These are phyloP conservation scores for Thalassoma bifasciatum DNA, from an alignment of 2,113 vertebrate genomes.

Conservation along the genomic window DNA sequence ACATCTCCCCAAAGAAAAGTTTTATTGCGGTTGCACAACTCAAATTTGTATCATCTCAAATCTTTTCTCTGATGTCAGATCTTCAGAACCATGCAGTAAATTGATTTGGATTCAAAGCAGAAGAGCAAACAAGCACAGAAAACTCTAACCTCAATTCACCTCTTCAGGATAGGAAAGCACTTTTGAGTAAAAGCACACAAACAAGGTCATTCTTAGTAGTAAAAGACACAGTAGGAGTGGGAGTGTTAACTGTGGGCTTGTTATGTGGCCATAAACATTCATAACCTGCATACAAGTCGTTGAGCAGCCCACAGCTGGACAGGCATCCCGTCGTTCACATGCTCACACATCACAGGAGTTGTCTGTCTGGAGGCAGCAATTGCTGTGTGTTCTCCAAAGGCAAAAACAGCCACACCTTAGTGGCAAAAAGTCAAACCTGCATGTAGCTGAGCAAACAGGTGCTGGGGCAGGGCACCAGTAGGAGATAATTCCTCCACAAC, in stretches of 20 bases:
- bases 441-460: conserved; percentile 44
- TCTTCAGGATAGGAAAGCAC: background rate
- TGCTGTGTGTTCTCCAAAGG: conserved; percentile 43
- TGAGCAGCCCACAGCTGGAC: background rate
- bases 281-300: conserved; percentile 33
- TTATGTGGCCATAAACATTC: conserved; percentile 27
- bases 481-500: background rate
- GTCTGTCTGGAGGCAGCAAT: conserved; percentile 26
- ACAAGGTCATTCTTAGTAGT: background rate
- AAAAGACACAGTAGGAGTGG: background rate
- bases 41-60: background rate
- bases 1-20: background rate
- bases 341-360: conserved; percentile 22
- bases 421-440: conserved; percentile 32
- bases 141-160: background rate
- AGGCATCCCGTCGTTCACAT: conserved; percentile 32
- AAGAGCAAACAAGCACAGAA: background rate
- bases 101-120: conserved; percentile 13
- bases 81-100: background rate
- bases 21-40: conserved; percentile 4
- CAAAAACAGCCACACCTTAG: conserved; percentile 50
- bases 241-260: conserved; percentile 24
- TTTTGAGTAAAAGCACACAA: conserved; percentile 11
- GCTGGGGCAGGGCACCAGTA: background rate
- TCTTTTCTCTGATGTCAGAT: background rate